These are phyloP conservation scores for Phrynocephalus guinanensis DNA, from an alignment of 2,797 vertebrate species.

Conservation along the genomic window DNA sequence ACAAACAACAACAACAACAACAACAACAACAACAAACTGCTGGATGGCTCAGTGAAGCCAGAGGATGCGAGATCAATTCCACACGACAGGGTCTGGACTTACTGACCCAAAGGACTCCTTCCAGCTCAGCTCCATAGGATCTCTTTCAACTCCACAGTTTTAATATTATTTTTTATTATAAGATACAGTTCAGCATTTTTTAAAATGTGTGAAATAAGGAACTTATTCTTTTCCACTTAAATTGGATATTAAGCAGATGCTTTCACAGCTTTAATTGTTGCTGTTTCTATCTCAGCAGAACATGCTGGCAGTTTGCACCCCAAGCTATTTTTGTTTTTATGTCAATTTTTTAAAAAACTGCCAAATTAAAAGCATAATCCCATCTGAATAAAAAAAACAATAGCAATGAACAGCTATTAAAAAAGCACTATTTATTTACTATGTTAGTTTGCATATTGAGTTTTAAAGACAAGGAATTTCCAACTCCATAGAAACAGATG, in stretches of 20 bases:
- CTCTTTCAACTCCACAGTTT: too few species aligned
- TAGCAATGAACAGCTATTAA: background rate
- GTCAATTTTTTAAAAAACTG: background rate
- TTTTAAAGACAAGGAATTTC: background rate
- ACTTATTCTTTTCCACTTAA: background rate
- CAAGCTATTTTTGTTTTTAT: constrained; percentile 1
- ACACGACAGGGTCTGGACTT: too few species aligned
- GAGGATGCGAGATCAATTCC: too few species aligned
- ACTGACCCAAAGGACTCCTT: too few species aligned
- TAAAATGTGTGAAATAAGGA: background rate
- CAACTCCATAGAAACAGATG: background rate
- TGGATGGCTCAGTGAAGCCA: too few species aligned
- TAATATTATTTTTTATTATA: background rate
- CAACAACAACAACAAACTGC: too few species aligned
- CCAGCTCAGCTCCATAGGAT: too few species aligned
- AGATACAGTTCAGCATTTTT: background rate
- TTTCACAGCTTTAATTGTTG: constrained; percentile 8
- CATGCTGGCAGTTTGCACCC: background rate
- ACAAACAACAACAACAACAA: too few species aligned
- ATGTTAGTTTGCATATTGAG: background rate
- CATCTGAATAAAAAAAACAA: constrained; percentile 5
- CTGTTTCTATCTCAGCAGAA: constrained; percentile 2
- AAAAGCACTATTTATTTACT: background rate
- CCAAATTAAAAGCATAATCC: background rate
- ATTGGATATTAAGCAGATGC: constrained; percentile 9